phyloP scores from a whole-genome alignment of 1,140 invertebrate species.

The Armadillidium nasatum region DNA sequence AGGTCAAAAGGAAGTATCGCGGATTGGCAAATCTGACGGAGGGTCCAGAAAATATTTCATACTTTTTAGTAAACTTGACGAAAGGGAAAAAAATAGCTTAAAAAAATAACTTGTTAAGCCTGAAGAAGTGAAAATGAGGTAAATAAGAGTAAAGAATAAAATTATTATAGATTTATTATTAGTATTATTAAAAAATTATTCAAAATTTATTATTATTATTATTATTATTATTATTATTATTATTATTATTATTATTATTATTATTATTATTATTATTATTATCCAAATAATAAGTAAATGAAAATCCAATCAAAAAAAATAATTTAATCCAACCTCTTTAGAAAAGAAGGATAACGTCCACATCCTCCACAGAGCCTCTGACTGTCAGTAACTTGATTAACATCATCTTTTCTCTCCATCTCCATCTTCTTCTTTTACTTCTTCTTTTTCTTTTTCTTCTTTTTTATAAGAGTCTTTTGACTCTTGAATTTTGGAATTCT shows the following conservation, averaged over 20 bases:
- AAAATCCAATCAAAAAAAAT: background rate
- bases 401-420: too few relatives aligned
- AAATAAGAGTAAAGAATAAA: too few relatives aligned
- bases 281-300: background rate
- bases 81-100: background rate
- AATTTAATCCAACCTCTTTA: background rate
- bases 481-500: too few relatives aligned
- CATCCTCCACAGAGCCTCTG: background rate
- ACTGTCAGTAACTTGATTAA: background rate
- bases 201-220: background rate
- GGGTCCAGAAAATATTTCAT: background rate
- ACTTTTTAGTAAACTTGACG: background rate
- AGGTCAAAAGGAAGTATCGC: conserved; percentile 18
- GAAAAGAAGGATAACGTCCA: background rate
- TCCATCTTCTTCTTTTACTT: too few relatives aligned
- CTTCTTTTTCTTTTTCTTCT: too few relatives aligned
- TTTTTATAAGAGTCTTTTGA: too few relatives aligned
- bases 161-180: background rate
- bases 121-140: too few relatives aligned
- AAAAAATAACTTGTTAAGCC: too few relatives aligned
- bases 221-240: too few relatives aligned
- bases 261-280: background rate
- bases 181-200: background rate
- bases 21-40: conserved; percentile 14
- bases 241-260: background rate